Conservation (phyloP, 2,797 vertebrate species). For the Eutrigla gurnardus region DNA sequence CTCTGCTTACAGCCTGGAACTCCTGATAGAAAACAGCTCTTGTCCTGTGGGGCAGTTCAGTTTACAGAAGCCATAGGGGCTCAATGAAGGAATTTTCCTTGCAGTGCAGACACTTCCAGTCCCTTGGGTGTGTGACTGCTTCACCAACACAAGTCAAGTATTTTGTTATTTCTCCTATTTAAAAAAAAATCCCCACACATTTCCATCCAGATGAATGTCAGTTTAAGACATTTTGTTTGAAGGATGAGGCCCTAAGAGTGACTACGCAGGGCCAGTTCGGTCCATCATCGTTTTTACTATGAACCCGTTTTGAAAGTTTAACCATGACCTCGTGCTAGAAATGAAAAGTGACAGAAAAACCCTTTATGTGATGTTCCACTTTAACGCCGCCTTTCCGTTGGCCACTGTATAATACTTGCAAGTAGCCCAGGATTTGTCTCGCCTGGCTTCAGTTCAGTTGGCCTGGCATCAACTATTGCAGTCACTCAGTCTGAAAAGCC, state of each 20-base stretch:
- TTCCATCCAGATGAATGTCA: constrained; percentile 27
- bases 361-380: constrained; percentile 48
- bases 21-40: constrained; percentile 77
- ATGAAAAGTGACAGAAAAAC: constrained; percentile 59
- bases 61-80: constrained; percentile 59
- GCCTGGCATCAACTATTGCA: constrained; percentile 78
- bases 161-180: constrained; percentile 48
- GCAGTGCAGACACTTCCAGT: constrained; percentile 58
- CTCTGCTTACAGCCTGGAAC: constrained; percentile 69
- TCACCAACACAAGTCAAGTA: constrained; percentile 60
- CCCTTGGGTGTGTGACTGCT: constrained; percentile 51
- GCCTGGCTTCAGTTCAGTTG: constrained; percentile 76
- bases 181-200: constrained; percentile 51
- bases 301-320: constrained; percentile 36
- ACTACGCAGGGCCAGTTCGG: constrained; percentile 7
- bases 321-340: constrained; percentile 7
- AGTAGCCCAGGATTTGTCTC: constrained; percentile 73
- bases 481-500: constrained; percentile 79
- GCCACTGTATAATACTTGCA: constrained; percentile 64
- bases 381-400: constrained; percentile 53
- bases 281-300: constrained; percentile 17
- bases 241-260: constrained; percentile 19
- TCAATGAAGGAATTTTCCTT: constrained; percentile 60
- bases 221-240: constrained; percentile 17
- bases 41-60: constrained; percentile 66